phyloP scores from a whole-genome alignment of 2,888 invertebrate genomes.

The Stenodema calcarata region DNA sequence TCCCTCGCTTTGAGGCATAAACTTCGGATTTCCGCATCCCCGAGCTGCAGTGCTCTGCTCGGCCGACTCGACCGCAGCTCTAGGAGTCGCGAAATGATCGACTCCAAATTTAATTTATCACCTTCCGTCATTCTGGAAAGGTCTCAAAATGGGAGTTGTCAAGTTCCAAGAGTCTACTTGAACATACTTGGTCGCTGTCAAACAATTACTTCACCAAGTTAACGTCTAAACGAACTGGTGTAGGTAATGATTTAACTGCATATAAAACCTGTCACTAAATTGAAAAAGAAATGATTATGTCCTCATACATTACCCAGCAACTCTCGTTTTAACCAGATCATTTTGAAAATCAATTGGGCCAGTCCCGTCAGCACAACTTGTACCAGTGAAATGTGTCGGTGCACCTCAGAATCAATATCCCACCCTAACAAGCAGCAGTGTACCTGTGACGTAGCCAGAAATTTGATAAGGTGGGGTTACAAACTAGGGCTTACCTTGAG shows the following conservation, averaged over 20 bases:
- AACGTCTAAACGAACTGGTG: background rate
- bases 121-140: background rate
- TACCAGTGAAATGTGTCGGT: no score
- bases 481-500: no score
- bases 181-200: background rate
- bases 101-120: constrained; percentile 48
- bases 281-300: no score
- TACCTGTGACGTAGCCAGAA: no score
- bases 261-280: no score
- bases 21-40: constrained; percentile 47
- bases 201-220: background rate
- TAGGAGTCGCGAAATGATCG: constrained; percentile 65
- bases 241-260: constrained; percentile 58
- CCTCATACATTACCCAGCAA: no score
- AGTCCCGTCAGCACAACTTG: no score
- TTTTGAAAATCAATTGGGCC: no score
- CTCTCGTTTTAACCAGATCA: no score
- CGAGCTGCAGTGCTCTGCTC: constrained; percentile 35
- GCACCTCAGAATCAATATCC: no score
- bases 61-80: constrained; percentile 51
- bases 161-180: background rate
- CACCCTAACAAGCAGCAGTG: no score
- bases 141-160: background rate
- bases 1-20: constrained; percentile 49
- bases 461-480: no score